Base-by-base conservation (phyloP, 1,140 invertebrate genomes). In the Patella vulgata region DNA sequence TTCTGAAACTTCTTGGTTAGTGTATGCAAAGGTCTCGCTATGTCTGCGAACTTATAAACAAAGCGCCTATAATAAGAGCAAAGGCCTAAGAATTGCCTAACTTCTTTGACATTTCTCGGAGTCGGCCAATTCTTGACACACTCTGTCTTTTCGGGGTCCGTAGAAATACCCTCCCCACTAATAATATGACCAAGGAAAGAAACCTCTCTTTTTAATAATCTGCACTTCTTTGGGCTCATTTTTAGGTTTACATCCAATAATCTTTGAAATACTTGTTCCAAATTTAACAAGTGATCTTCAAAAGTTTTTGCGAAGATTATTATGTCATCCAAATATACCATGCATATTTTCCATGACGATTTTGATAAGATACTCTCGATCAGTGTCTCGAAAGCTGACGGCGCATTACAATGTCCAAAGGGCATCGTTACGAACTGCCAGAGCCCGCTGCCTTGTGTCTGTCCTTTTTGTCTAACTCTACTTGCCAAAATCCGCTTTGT, bases 201-300 rank as follows among this genome's bases (percentile, higher is more conserved):
- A 11, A 60, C 33, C 28, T 36, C 40, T 14, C 6, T 17, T 28
- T 42, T 9, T 14, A 60, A 28, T 30, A 60, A 50, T 23, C 43
- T 52, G 12, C 46, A 59, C 62, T 48, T 58, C 46, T 60, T 27
- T 14, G 59, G 59, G 11, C 47, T 28, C 21, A 60, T 27, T 60
- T 60, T 60, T 21, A 60, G 14, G 9, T 39, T 23, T 14, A 67
- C 63, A 30, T 73, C 39, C 23, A 27, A 44, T 23, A 77, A 40
- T 39, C 66, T 48, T 27, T 61, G 39, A 44, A 75, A 72, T 14
- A 77, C 69, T 51, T 52, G 30, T 33, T 51, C 31, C 9, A 77
- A 46, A 51, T 50, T 50, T 11, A 54, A 3, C 3, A 66, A 12
- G 23, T 64, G 62, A 12, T 64, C 47, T 4, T 47, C 39, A 59